Conservation (phyloP, 1,140 invertebrate genomes). For the Helicoverpa armigera region DNA sequence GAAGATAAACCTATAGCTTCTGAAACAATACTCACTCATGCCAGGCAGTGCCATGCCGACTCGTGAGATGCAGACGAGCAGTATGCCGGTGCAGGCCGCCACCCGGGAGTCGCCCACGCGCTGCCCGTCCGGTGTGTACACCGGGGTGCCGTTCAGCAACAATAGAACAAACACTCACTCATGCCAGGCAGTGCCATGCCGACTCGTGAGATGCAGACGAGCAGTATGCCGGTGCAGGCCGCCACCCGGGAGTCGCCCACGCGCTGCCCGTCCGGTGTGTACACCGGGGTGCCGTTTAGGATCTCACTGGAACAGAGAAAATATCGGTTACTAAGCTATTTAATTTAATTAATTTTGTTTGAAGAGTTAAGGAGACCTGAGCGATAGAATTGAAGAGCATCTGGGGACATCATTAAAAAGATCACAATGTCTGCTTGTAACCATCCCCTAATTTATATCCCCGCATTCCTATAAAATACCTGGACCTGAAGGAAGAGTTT, state of each 20-base stretch:
- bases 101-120: slow-evolving; percentile 90
- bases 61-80: slow-evolving; percentile 94
- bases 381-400: no score
- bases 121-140: slow-evolving; percentile 91
- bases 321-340: no score
- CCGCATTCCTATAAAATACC: no score
- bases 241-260: slow-evolving; percentile 92
- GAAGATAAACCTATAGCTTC: no score
- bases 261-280: slow-evolving; percentile 90
- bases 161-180: no score
- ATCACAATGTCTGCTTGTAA: no score
- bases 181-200: slow-evolving; percentile 95
- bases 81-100: slow-evolving; percentile 93
- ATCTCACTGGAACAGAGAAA: slow-evolving; percentile 89
- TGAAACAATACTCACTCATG: slow-evolving; percentile 69
- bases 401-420: no score
- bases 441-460: no score
- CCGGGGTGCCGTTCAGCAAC: slow-evolving; percentile 92
- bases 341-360: no score
- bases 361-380: no score
- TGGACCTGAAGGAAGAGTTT: no score
- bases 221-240: slow-evolving; percentile 92
- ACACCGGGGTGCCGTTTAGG: slow-evolving; percentile 92
- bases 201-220: slow-evolving; percentile 95
- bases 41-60: slow-evolving; percentile 96